phyloP scores from a whole-genome alignment of 1,140 invertebrate genomes.

The Drosophila repleta region DNA sequence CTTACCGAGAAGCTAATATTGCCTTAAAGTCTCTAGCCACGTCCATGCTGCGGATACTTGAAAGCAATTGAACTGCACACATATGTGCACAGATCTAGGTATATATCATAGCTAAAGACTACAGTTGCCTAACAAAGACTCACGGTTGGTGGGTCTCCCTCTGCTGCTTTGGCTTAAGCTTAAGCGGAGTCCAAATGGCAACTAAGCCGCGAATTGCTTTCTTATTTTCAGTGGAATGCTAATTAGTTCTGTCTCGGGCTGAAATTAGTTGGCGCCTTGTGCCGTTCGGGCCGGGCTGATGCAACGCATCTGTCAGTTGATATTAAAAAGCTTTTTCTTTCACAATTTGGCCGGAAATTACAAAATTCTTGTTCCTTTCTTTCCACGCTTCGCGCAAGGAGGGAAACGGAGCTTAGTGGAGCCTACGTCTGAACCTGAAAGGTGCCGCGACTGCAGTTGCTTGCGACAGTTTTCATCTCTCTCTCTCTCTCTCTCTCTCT shows the following conservation, averaged over 20 bases:
- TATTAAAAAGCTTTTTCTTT: slow-evolving; percentile 38
- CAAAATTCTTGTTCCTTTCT: slow-evolving; percentile 25
- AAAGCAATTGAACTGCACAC: no score
- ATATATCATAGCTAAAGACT: no score
- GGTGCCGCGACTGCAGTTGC: slow-evolving; percentile 15
- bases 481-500: not conserved
- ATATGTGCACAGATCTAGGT: no score
- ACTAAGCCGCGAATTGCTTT: not conserved
- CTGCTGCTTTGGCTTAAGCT: no score
- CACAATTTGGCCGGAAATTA: slow-evolving; percentile 65
- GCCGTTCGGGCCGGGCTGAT: slow-evolving; percentile 6
- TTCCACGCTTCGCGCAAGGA: not conserved
- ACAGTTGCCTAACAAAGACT: no score
- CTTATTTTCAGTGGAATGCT: slow-evolving; percentile 10
- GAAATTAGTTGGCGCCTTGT: not conserved
- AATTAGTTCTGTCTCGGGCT: slow-evolving; percentile 23
- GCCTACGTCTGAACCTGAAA: slow-evolving; percentile 2
- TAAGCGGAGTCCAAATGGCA: no score
- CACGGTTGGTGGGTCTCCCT: no score
- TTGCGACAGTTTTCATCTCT: slow-evolving; percentile 4
- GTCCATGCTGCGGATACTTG: no score
- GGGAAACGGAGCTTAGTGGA: not conserved
- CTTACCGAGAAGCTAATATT: no score
- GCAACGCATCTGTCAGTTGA: slow-evolving; percentile 32
- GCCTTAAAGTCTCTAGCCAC: no score